A percentile compares a stretch with the other conserved stretches of the same genome.
These are phyloP conservation scores for Dipodomys merriami DNA, from an alignment of 2,113 vertebrate genomes.

Conservation along the genomic window DNA sequence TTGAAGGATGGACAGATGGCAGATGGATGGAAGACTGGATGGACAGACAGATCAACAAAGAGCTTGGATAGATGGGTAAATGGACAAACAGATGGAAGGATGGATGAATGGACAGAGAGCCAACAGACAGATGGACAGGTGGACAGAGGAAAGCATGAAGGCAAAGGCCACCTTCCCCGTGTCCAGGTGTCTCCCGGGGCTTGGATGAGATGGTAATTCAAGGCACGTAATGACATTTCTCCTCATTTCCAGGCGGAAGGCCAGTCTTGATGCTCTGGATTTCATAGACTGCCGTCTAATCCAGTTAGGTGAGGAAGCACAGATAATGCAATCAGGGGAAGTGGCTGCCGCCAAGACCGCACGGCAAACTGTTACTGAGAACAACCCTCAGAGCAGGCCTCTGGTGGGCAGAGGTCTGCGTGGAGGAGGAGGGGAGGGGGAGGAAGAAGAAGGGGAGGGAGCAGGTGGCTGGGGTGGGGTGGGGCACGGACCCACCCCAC, in stretches of 20 bases:
- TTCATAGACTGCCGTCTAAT: slow-evolving; percentile 85
- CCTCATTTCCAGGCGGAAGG: slow-evolving; percentile 82
- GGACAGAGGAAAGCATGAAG: background rate
- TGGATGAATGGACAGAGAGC: too few relatives aligned
- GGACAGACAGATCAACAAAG: too few relatives aligned
- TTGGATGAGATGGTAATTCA: slow-evolving; percentile 74
- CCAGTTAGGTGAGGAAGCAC: slow-evolving; percentile 82
- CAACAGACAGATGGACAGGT: background rate
- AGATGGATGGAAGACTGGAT: too few relatives aligned
- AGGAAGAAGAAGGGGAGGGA: background rate
- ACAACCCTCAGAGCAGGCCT: background rate
- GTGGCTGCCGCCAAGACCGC: too few relatives aligned
- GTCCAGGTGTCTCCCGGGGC: slow-evolving; percentile 26
- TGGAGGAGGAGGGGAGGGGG: background rate
- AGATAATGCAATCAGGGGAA: slow-evolving; percentile 81
- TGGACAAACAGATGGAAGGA: too few relatives aligned
- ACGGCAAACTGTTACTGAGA: background rate
- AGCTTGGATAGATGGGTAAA: too few relatives aligned
- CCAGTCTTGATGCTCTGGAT: slow-evolving; percentile 72
- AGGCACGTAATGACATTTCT: slow-evolving; percentile 82
- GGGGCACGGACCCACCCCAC: background rate
- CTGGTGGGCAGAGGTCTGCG: background rate
- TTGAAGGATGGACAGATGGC: too few relatives aligned
- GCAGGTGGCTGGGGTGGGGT: background rate
- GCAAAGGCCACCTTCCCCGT: slow-evolving; percentile 29